Percentiles rank a stretch among this genome's conserved stretches.
Evolutionary conservation across 2,113 vertebrate genomes (phyloP).

Genomic region (Microcebus jonahi): DNA sequence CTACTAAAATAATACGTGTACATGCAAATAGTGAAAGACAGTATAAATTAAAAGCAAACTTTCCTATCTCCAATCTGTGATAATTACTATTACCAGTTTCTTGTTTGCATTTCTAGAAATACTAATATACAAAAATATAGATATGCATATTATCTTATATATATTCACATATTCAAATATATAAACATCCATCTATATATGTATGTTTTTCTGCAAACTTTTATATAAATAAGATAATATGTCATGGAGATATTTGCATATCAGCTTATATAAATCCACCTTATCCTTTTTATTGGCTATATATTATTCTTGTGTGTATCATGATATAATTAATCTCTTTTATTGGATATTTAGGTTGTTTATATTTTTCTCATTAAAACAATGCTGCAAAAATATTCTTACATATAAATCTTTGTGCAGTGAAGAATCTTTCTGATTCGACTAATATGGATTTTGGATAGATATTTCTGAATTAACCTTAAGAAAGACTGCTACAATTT

Average conservation of each 20-base stretch:
- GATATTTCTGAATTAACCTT: conserved; percentile 11
- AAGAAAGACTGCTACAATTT: not conserved
- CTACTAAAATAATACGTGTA: not conserved
- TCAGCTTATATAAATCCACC: not conserved
- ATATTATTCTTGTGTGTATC: not conserved
- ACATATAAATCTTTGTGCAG: not conserved
- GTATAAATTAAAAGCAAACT: not conserved
- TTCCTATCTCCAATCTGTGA: not conserved
- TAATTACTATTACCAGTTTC: not conserved
- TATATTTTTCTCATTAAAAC: not conserved
- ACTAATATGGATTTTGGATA: not conserved
- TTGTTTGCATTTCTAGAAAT: not conserved
- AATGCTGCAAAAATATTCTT: not conserved
- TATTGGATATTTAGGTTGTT: not conserved
- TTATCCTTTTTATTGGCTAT: not conserved
- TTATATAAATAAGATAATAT: not conserved
- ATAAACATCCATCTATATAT: not conserved
- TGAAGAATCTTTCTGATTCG: not conserved
- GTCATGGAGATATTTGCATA: not conserved
- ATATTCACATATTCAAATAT: not conserved
- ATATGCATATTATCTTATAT: not conserved
- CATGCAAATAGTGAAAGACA: not conserved
- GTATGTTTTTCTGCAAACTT: not conserved
- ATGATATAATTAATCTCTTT: not conserved
- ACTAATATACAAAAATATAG: not conserved